Percentiles rank a stretch among this genome's conserved stretches.
Evolutionary conservation across 2,113 vertebrate genomes (phyloP).

Genomic region (Pelecanoides urinatrix): DNA sequence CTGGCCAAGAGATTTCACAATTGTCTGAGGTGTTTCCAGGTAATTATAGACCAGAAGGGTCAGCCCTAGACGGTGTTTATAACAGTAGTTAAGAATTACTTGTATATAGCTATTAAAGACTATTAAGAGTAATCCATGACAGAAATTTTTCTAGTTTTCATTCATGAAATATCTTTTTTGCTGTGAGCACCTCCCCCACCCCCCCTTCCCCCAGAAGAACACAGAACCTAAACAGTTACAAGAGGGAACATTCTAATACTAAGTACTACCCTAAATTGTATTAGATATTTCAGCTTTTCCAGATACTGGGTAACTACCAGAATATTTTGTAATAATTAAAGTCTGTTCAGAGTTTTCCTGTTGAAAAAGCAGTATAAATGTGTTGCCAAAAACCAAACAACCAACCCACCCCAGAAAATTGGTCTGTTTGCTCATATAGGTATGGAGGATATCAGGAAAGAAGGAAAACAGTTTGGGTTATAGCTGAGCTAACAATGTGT

Average conservation of each 20-base stretch:
- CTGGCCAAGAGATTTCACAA: slow-evolving; percentile 55
- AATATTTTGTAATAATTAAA: neutral
- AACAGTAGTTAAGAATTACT: neutral
- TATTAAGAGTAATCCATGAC: neutral
- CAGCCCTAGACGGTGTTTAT: neutral
- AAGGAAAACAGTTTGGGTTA: neutral
- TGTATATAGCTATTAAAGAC: neutral
- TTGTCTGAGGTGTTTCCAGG: slow-evolving; percentile 74
- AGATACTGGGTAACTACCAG: neutral
- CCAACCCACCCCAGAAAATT: neutral
- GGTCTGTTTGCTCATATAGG: neutral
- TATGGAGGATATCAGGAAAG: neutral
- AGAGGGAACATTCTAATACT: neutral
- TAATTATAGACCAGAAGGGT: slow-evolving; percentile 27
- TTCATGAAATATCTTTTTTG: neutral
- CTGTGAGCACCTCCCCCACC: neutral
- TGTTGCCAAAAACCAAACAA: neutral
- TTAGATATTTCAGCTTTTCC: neutral
- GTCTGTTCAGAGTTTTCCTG: neutral
- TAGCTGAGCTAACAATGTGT: neutral
- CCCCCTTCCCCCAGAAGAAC: neutral
- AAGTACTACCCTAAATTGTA: neutral
- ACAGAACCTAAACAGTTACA: neutral
- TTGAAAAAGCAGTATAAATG: neutral
- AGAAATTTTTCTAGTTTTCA: neutral